A percentile compares a stretch with the other conserved stretches of the same genome.
These are phyloP conservation scores for Scaptomyza hsui DNA, from an alignment of 1,140 invertebrate species.

Conservation along the genomic window DNA sequence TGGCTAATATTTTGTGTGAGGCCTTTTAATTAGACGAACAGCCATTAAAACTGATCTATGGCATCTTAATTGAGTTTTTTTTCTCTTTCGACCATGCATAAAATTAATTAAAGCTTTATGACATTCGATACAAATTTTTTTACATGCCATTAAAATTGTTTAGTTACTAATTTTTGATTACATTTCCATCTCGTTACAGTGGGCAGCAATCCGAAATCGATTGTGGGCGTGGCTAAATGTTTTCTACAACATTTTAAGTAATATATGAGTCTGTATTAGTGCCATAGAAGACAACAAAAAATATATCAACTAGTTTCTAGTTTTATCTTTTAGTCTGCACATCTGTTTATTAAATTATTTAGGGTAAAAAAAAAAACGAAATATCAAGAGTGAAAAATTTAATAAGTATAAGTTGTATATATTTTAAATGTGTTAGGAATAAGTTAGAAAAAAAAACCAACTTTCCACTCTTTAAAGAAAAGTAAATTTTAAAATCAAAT, in stretches of 20 bases:
- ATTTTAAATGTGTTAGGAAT: no score
- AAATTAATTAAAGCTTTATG: conserved; percentile 38
- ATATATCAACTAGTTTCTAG: conserved; percentile 17
- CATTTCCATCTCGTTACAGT: conserved; percentile 25
- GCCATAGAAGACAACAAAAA: conserved; percentile 53
- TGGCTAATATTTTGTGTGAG: conserved; percentile 47
- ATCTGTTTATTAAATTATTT: neutral
- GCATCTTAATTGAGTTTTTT: conserved; percentile 43
- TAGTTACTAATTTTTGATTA: conserved; percentile 2
- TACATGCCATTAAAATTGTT: conserved; percentile 8
- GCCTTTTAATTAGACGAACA: conserved; percentile 62
- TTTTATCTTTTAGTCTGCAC: neutral
- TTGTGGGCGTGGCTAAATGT: conserved; percentile 6
- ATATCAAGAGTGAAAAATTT: neutral
- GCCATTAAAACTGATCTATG: conserved; percentile 64
- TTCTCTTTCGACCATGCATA: neutral
- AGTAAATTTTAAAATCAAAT: no score
- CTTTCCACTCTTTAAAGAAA: no score
- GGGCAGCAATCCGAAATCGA: neutral
- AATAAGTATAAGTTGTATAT: neutral
- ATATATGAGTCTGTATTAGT: conserved; percentile 51
- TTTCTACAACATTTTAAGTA: conserved; percentile 15
- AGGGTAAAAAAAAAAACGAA: neutral
- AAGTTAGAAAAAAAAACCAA: no score
- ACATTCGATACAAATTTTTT: conserved; percentile 10